Evolutionary conservation across 2,888 invertebrate species (phyloP).

Genomic region (Patella ulyssiponensis): DNA sequence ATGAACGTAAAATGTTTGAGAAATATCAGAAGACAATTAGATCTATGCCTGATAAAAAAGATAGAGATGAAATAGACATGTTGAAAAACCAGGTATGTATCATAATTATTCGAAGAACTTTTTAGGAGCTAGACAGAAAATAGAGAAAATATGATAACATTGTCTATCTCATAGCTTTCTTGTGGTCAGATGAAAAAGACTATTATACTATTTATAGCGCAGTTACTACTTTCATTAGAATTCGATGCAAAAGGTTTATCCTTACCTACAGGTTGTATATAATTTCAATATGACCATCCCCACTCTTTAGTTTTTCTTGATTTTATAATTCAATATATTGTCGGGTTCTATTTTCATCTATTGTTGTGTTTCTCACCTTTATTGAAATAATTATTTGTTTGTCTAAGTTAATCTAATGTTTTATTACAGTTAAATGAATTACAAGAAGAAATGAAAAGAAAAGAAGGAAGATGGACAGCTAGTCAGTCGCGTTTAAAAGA

Average conservation of each 20-base stretch:
- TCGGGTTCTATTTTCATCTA: neutral
- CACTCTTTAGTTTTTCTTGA: neutral
- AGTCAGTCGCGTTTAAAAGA: conserved; percentile 64
- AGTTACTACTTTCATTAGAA: too few relatives aligned
- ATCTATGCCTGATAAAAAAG: conserved; percentile 67
- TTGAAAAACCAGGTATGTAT: conserved; percentile 62
- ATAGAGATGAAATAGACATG: conserved; percentile 70
- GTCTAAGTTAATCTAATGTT: neutral
- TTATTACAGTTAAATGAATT: conserved; percentile 58
- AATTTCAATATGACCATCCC: too few relatives aligned
- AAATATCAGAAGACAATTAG: conserved; percentile 67
- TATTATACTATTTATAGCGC: too few relatives aligned
- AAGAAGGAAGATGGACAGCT: conserved; percentile 69
- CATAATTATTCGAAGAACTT: too few relatives aligned
- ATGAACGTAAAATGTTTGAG: conserved; percentile 71
- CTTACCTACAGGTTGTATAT: too few relatives aligned
- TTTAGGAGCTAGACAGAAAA: too few relatives aligned
- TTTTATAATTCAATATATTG: neutral
- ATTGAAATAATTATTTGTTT: neutral
- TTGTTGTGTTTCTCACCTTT: neutral
- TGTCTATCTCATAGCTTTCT: too few relatives aligned
- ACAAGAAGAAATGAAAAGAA: conserved; percentile 68
- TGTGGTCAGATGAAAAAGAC: too few relatives aligned
- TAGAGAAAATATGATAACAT: too few relatives aligned
- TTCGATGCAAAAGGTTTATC: too few relatives aligned